These are phyloP conservation scores for Cryptus viduatorius DNA, from an alignment of 2,888 invertebrate species.

Conservation along the genomic window DNA sequence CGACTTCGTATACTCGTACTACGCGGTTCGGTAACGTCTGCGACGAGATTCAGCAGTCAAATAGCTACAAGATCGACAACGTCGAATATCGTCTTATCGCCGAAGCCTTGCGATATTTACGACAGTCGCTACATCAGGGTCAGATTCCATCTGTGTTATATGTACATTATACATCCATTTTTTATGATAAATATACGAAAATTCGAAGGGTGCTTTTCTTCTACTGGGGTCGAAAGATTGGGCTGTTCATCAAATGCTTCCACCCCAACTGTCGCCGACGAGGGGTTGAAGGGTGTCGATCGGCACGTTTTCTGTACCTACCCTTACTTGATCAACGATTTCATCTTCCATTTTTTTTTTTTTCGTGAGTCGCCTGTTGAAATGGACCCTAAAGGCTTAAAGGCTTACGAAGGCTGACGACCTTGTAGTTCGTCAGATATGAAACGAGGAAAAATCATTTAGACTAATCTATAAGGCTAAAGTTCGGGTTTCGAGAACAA, in stretches of 20 bases:
- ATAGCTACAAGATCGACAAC: slow-evolving; percentile 30
- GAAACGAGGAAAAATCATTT: slow-evolving; percentile 32
- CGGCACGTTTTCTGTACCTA: neutral
- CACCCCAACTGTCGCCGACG: neutral
- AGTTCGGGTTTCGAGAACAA: slow-evolving; percentile 55
- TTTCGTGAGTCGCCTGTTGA: neutral
- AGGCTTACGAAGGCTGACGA: slow-evolving; percentile 32
- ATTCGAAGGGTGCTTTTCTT: neutral
- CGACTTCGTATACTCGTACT: slow-evolving; percentile 68
- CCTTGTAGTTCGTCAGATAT: slow-evolving; percentile 24
- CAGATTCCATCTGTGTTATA: slow-evolving; percentile 64
- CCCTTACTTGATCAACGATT: neutral
- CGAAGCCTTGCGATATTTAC: slow-evolving; percentile 79
- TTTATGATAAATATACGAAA: neutral
- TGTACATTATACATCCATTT: neutral
- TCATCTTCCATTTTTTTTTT: neutral
- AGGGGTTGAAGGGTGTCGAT: slow-evolving; percentile 4
- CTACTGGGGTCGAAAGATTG: neutral
- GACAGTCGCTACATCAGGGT: slow-evolving; percentile 73
- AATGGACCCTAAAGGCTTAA: neutral
- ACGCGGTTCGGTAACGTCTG: slow-evolving; percentile 61
- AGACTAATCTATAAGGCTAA: slow-evolving; percentile 28
- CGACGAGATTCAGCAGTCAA: slow-evolving; percentile 19
- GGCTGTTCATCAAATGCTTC: neutral
- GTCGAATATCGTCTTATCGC: slow-evolving; percentile 73